phyloP scores from a whole-genome alignment of 2,797 vertebrate species.

The Ptychobarbus kaznakovi region DNA sequence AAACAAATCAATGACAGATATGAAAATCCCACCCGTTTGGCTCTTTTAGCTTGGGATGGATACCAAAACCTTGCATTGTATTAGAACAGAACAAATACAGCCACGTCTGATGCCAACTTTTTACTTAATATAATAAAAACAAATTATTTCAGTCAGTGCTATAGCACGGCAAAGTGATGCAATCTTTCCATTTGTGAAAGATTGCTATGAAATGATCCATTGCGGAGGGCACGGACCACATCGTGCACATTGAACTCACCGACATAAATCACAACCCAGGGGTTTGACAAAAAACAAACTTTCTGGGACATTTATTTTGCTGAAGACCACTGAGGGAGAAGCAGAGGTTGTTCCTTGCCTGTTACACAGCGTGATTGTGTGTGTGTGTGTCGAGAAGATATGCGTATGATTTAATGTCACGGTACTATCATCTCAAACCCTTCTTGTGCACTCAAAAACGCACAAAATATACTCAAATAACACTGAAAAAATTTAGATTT shows the following conservation, averaged over 20 bases:
- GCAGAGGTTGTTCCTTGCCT: background rate
- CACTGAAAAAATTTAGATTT: background rate
- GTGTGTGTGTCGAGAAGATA: background rate
- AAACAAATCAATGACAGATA: constrained; percentile 12
- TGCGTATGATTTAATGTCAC: constrained; percentile 16
- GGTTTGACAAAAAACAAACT: constrained; percentile 35
- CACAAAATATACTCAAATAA: background rate
- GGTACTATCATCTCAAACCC: background rate
- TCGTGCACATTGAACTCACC: constrained; percentile 17
- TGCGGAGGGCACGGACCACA: constrained; percentile 38
- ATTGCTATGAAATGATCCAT: constrained; percentile 52
- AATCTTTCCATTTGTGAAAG: constrained; percentile 45
- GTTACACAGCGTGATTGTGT: constrained; percentile 8
- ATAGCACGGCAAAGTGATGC: constrained; percentile 19
- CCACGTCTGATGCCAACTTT: constrained; percentile 37
- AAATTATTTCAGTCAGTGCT: constrained; percentile 31
- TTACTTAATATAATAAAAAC: constrained; percentile 52
- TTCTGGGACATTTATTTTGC: constrained; percentile 44
- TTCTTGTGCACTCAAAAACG: background rate
- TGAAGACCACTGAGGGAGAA: constrained; percentile 14
- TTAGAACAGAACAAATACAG: constrained; percentile 23
- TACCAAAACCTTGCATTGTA: background rate
- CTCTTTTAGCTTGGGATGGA: background rate
- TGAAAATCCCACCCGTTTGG: background rate
- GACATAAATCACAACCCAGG: constrained; percentile 44